These are phyloP conservation scores for Salvelinus namaycush DNA, from an alignment of 2,113 vertebrate species.

Conservation along the genomic window DNA sequence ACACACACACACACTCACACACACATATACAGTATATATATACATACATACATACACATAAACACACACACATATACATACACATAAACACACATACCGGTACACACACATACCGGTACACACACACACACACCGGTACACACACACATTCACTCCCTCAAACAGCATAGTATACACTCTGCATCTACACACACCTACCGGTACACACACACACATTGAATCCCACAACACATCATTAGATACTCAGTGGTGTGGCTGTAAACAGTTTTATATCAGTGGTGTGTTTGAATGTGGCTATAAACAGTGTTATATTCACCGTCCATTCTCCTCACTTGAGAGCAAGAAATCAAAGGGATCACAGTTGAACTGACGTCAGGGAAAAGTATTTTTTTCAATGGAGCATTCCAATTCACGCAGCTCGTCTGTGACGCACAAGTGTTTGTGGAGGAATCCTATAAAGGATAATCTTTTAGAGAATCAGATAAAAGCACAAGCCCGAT, in stretches of 20 bases:
- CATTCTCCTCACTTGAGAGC: too few species aligned
- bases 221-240: conserved; percentile 9
- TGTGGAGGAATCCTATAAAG: conserved; percentile 7
- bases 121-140: too few species aligned
- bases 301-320: too few species aligned
- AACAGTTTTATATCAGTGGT: too few species aligned
- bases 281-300: too few species aligned
- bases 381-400: not conserved
- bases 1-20: conserved; percentile 20
- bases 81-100: too few species aligned
- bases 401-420: conserved; percentile 2
- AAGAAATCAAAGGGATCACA: not conserved
- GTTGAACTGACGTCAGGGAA: not conserved
- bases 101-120: too few species aligned
- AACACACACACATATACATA: not conserved
- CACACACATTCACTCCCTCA: not conserved
- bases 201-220: conserved; percentile 13
- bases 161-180: too few species aligned
- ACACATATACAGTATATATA: conserved; percentile 16
- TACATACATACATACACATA: too few species aligned
- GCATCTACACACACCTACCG: conserved; percentile 13
- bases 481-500: conserved; percentile 2
- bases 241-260: not conserved
- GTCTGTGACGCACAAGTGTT: not conserved
- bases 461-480: conserved; percentile 6